phyloP scores from a whole-genome alignment of 2,113 vertebrate species.

The Platysternon megacephalum region DNA sequence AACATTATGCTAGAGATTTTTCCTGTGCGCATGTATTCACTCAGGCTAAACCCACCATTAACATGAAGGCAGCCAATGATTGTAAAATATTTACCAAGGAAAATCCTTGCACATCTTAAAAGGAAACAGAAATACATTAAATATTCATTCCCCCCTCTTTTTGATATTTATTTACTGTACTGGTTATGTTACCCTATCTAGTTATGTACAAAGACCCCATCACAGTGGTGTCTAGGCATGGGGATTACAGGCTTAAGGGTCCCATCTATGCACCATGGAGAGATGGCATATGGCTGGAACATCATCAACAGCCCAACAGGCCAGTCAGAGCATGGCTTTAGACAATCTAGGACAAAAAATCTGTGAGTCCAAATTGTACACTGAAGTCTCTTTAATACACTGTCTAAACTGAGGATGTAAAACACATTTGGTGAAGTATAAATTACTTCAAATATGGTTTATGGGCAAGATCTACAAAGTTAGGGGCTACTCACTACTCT shows the following conservation, averaged over 20 bases:
- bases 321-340: neutral
- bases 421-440: neutral
- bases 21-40: neutral
- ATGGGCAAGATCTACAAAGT: neutral
- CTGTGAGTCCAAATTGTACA: neutral
- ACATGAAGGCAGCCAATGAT: neutral
- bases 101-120: neutral
- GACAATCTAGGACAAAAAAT: neutral
- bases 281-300: too few species aligned
- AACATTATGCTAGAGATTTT: neutral
- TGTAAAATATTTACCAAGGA: neutral
- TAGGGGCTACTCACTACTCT: neutral
- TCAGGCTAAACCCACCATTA: neutral
- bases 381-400: neutral
- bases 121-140: neutral
- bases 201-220: neutral
- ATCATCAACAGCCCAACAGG: neutral
- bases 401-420: neutral
- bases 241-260: neutral
- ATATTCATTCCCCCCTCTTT: neutral
- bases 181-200: neutral
- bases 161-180: neutral
- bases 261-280: too few species aligned
- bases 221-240: neutral
- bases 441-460: neutral